Conservation (phyloP, 2,888 invertebrate species). For the Gortyna flavago region DNA sequence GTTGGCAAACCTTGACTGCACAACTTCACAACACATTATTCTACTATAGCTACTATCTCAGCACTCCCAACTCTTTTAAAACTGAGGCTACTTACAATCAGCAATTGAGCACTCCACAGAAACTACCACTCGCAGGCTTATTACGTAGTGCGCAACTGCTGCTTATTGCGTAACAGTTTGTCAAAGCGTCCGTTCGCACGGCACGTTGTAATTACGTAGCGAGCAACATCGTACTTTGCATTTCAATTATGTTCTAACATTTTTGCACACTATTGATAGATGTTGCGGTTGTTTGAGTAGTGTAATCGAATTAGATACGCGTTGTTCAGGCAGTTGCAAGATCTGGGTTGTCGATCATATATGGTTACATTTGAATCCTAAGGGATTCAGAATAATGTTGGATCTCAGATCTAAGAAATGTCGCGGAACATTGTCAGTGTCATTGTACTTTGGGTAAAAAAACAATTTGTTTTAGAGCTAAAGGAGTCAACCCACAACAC, state of each 20-base stretch:
- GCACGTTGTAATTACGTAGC: slow-evolving; percentile 70
- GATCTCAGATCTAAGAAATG: too few relatives aligned
- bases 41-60: background rate
- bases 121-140: slow-evolving; percentile 63
- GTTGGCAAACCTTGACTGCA: too few relatives aligned
- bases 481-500: background rate
- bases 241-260: slow-evolving; percentile 69
- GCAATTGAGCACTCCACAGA: slow-evolving; percentile 45
- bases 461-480: background rate
- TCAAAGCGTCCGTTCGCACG: slow-evolving; percentile 73
- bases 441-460: background rate
- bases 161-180: slow-evolving; percentile 76
- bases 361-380: background rate
- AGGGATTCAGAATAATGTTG: background rate
- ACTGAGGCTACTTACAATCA: slow-evolving; percentile 18
- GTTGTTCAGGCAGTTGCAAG: background rate
- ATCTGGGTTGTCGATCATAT: background rate
- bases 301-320: background rate
- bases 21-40: background rate
- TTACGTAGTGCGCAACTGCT: slow-evolving; percentile 73
- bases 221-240: slow-evolving; percentile 70
- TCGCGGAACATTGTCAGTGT: background rate
- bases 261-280: slow-evolving; percentile 49
- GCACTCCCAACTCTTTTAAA: background rate
- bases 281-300: slow-evolving; percentile 8